Base-by-base conservation (phyloP, 2,888 invertebrate genomes). In the Melieria picta region DNA sequence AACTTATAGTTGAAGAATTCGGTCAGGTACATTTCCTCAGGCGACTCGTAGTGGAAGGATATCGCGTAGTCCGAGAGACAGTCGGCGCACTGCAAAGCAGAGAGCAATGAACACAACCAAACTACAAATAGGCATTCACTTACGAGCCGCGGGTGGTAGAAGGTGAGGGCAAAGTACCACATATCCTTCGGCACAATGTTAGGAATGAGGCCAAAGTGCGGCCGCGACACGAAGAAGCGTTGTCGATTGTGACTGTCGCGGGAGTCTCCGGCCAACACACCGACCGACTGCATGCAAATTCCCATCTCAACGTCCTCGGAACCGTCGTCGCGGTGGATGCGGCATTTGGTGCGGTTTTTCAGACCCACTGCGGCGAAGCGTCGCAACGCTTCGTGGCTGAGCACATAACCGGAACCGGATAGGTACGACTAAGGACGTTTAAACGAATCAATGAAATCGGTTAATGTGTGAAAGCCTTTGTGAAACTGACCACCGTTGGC, bases 41-140 rank as follows among this genome's bases (percentile, higher is more conserved):
- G 75, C 5, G 89, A 88, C 0, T 98, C 93, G 87, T 98, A 97
- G 87, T 98, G 98, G 88, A 98, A 98, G 0, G 96, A 94, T 5
- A 98, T 91, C 0, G 97, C 96, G 85, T 94, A 94, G 82, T 98
- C 96, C 0, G 95, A 95, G 83, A 96, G 96, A 82, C 96, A 96
- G 79, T 94, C 92, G 64, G 74, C 63, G 52, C 82, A 82, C 81
- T 81, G 60, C 3, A 57, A 63, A 6, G 3, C n/a, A 16, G 5
- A 63, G 7, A 56, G 63, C 7, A n/a, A 48, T 47, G 13, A 7
- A 5, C 6, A 52, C 11, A 52, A 7, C 13, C 13, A 1, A 52
- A 52, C 5, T 6, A 5, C 52, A n/a, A 52, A 0, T 4, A 10
- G 13, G 13, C 10, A 13, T 46, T 9, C 42, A 43, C 48, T 79